Evolutionary conservation across 2,113 vertebrate genomes (phyloP).

Genomic region (Eulacestoma nigropectus): DNA sequence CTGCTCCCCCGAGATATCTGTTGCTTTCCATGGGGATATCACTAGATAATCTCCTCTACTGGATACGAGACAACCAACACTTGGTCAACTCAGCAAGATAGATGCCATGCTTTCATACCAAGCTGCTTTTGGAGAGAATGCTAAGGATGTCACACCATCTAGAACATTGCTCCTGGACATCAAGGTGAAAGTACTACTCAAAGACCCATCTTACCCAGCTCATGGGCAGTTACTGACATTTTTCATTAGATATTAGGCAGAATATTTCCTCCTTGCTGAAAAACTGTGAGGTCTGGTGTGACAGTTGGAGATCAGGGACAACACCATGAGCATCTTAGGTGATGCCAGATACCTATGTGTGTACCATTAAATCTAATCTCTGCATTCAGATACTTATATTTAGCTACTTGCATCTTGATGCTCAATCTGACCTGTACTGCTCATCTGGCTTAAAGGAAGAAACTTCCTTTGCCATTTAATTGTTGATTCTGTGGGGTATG

Average conservation of each 20-base stretch:
- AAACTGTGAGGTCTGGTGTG: not conserved
- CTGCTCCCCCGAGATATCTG: not conserved
- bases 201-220: not conserved
- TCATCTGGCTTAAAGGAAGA: not conserved
- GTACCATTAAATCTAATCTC: not conserved
- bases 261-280: not conserved
- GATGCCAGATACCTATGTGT: not conserved
- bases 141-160: not conserved
- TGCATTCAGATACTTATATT: not conserved
- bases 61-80: not conserved
- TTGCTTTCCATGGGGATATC: not conserved
- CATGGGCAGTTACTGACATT: not conserved
- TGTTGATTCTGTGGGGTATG: not conserved
- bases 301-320: not conserved
- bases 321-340: not conserved
- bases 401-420: not conserved
- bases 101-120: not conserved
- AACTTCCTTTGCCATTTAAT: not conserved
- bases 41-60: rapidly evolving
- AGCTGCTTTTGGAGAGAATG: not conserved
- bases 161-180: not conserved
- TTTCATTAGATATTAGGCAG: not conserved
- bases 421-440: not conserved
- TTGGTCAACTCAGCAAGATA: not conserved
- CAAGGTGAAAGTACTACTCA: not conserved